Evolutionary conservation across 2,888 invertebrate genomes (phyloP).

Genomic region (Metacarcinus magister): DNA sequence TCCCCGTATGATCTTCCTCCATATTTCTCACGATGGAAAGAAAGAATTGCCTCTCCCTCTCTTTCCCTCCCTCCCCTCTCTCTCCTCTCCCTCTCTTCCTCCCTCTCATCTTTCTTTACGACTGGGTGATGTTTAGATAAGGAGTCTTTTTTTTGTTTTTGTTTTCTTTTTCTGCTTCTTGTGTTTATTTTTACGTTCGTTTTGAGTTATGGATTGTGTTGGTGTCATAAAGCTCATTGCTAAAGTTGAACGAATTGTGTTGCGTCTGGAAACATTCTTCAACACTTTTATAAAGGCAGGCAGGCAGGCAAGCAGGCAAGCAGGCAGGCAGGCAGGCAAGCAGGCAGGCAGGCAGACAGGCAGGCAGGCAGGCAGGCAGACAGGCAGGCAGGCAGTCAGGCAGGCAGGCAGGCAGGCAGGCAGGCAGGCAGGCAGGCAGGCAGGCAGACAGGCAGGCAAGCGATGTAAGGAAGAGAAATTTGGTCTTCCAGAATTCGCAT

Average conservation of each 20-base stretch:
- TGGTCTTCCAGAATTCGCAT: not conserved
- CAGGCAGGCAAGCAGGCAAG: not conserved
- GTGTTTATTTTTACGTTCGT: not conserved
- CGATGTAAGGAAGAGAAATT: not conserved
- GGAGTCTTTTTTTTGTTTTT: not conserved
- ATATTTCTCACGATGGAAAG: constrained; percentile 9
- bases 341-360: not conserved
- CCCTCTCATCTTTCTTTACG: not conserved
- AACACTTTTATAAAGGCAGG: not conserved
- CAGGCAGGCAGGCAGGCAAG: not conserved
- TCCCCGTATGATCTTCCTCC: constrained; percentile 27
- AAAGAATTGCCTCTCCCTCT: not conserved
- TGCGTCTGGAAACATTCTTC: not conserved
- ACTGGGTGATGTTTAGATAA: not conserved
- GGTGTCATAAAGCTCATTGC: not conserved
- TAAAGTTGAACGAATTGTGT: not conserved
- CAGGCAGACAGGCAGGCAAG: too few species aligned
- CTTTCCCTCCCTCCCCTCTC: not conserved
- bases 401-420: too few species aligned
- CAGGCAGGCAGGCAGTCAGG: too few species aligned
- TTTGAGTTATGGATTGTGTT: not conserved
- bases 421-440: too few species aligned
- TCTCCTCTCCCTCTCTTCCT: not conserved
- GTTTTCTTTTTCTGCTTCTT: not conserved
- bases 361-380: too few species aligned